These are phyloP conservation scores for Tetramorium bicarinatum DNA, from an alignment of 2,888 invertebrate genomes.

Conservation along the genomic window DNA sequence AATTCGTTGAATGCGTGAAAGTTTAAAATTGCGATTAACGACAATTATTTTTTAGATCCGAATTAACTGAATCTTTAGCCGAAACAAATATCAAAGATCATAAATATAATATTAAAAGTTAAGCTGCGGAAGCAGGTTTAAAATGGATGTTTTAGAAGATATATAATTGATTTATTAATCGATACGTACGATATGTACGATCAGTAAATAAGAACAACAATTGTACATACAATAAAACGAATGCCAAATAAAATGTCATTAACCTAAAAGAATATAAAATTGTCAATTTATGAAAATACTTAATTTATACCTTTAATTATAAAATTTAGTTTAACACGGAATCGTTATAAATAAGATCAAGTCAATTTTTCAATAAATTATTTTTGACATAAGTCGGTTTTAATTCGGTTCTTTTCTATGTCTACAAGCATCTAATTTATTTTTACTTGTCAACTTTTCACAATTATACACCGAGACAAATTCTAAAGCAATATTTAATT, in stretches of 20 bases:
- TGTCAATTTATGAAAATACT: neutral
- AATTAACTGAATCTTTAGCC: neutral
- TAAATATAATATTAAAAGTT: neutral
- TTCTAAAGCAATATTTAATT: neutral
- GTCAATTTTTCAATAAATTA: neutral
- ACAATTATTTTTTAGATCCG: neutral
- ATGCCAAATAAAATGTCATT: neutral
- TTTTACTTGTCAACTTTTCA: neutral
- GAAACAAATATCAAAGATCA: neutral
- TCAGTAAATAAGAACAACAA: slow-evolving; percentile 1
- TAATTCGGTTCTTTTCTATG: neutral
- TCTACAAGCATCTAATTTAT: neutral
- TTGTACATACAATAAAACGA: slow-evolving; percentile 15
- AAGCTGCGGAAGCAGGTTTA: neutral
- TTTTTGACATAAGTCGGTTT: neutral
- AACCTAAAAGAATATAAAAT: neutral
- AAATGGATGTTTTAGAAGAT: neutral
- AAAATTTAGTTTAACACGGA: neutral
- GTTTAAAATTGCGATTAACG: neutral
- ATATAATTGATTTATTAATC: neutral
- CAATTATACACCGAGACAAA: neutral
- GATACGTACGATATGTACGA: neutral
- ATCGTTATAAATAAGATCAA: neutral
- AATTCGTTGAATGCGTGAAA: neutral
- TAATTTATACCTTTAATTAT: neutral